A percentile compares a stretch with the other conserved stretches of the same genome.
These are phyloP conservation scores for Napeogenes sylphis DNA, from an alignment of 2,888 invertebrate species.

Conservation along the genomic window DNA sequence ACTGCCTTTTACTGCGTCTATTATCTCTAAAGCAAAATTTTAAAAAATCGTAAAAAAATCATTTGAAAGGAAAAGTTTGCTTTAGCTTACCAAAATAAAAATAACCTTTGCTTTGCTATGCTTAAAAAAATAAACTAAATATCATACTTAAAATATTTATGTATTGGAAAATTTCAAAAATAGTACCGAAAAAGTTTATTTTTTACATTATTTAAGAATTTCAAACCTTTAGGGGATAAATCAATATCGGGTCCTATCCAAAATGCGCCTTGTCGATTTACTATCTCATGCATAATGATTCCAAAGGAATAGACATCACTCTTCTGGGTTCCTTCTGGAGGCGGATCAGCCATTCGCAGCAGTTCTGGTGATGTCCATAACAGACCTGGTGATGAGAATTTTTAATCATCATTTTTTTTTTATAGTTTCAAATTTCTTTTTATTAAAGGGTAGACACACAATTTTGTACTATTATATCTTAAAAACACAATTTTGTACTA, in stretches of 20 bases:
- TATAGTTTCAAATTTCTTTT: too few relatives aligned
- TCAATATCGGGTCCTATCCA: conserved; percentile 82
- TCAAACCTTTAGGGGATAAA: conserved; percentile 82
- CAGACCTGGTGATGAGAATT: conserved; percentile 77
- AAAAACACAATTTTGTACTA: too few relatives aligned
- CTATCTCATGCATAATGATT: conserved; percentile 95
- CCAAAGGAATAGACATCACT: conserved; percentile 98
- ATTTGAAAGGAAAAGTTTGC: background rate
- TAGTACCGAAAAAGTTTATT: too few relatives aligned
- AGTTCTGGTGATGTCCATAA: conserved; percentile 96
- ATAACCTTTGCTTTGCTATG: too few relatives aligned
- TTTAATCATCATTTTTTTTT: background rate
- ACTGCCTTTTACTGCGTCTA: conserved; percentile 83
- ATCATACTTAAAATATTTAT: too few relatives aligned
- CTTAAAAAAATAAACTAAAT: too few relatives aligned
- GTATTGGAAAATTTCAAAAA: too few relatives aligned
- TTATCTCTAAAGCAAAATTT: conserved; percentile 80
- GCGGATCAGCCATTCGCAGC: conserved; percentile 81
- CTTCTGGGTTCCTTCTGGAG: conserved; percentile 88
- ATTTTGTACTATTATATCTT: too few relatives aligned
- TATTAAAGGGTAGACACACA: too few relatives aligned
- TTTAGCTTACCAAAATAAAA: background rate
- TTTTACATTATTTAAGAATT: conserved; percentile 32
- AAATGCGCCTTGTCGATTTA: conserved; percentile 91
- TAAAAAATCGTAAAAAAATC: conserved; percentile 41